A percentile compares a stretch with the other conserved stretches of the same genome.
These are phyloP conservation scores for Vanessa cardui DNA, from an alignment of 2,888 invertebrate genomes.

Conservation along the genomic window DNA sequence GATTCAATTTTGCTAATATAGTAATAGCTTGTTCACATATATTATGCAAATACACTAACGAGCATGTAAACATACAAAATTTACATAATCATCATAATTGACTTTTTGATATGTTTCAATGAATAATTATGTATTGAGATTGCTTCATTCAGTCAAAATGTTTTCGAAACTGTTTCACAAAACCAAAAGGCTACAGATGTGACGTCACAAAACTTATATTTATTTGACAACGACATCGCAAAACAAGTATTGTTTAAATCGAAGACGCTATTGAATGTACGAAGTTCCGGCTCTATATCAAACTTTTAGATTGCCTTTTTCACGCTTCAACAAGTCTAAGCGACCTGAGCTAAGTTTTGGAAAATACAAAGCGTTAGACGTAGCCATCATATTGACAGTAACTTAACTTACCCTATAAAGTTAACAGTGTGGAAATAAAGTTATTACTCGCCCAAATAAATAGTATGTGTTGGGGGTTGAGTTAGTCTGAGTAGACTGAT, in stretches of 20 bases:
- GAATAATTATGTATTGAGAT: too few species aligned
- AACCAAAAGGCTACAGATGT: not conserved
- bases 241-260: slow-evolving; percentile 4
- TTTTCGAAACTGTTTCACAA: not conserved
- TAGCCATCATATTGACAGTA: not conserved
- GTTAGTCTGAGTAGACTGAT: too few species aligned
- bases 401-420: not conserved
- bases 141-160: too few species aligned
- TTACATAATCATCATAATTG: too few species aligned
- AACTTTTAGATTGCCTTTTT: slow-evolving; percentile 28
- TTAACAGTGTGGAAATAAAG: not conserved
- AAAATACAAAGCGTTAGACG: not conserved
- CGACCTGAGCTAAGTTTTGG: slow-evolving; percentile 8
- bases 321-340: slow-evolving; percentile 19
- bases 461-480: not conserved
- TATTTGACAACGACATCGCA: not conserved
- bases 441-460: not conserved
- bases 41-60: too few species aligned
- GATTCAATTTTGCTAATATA: too few species aligned
- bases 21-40: too few species aligned
- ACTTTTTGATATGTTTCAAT: too few species aligned
- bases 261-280: not conserved
- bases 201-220: not conserved
- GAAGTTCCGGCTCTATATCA: slow-evolving; percentile 16
- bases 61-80: too few species aligned